Conservation (phyloP, 2,888 invertebrate species). For the Poecilus cupreus region DNA sequence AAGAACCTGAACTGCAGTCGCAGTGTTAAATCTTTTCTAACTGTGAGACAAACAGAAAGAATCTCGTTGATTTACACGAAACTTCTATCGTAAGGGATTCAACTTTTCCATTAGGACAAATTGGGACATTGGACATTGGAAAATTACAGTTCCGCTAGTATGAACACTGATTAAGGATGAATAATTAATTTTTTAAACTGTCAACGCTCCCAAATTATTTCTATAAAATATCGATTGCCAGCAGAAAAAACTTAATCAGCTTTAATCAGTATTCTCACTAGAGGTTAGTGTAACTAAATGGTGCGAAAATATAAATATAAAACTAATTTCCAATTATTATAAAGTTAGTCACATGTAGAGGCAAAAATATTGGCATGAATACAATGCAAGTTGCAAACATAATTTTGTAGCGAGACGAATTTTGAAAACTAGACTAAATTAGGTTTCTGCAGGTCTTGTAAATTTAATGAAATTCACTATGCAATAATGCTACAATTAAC, state of each 20-base stretch:
- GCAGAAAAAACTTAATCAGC: too few species aligned
- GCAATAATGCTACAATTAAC: conserved; percentile 8
- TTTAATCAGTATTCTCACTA: too few species aligned
- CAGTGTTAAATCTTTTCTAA: conserved; percentile 97
- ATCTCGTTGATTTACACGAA: conserved; percentile 47
- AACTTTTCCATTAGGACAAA: conserved; percentile 32
- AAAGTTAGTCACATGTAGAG: not conserved
- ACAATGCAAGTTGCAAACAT: too few species aligned
- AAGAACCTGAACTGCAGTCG: conserved; percentile 97
- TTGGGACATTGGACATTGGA: conserved; percentile 20
- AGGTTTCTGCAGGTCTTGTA: not conserved
- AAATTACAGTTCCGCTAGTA: not conserved
- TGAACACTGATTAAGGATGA: too few species aligned
- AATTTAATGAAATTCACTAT: not conserved
- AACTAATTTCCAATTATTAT: not conserved
- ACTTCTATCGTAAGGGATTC: conserved; percentile 12
- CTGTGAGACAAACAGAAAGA: conserved; percentile 80
- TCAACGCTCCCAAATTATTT: too few species aligned
- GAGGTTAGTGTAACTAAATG: not conserved
- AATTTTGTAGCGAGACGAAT: not conserved
- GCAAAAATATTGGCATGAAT: too few species aligned
- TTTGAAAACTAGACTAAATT: not conserved
- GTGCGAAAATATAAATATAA: not conserved
- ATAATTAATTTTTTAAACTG: too few species aligned
- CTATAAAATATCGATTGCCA: too few species aligned